Evolutionary conservation across 37 sponge, comb jelly and placozoan genomes (phyloP).

Genomic region (Petrosia ficiformis): DNA sequence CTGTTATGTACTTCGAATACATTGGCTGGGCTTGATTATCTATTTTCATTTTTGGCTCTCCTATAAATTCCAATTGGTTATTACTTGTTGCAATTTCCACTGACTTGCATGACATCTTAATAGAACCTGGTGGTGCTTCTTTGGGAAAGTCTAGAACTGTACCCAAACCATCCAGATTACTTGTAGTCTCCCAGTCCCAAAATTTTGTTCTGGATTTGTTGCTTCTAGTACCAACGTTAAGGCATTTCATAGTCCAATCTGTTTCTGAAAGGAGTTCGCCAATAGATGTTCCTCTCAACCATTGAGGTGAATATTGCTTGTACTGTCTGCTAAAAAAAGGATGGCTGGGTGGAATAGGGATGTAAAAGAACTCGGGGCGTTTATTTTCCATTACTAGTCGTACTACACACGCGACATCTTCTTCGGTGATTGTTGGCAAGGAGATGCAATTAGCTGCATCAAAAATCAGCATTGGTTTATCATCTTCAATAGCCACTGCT

Average conservation of each 20-base stretch:
- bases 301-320: constrained; percentile 29
- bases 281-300: constrained; percentile 21
- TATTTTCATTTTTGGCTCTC: constrained; percentile 44
- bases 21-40: background rate
- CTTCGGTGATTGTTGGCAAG: constrained; percentile 49
- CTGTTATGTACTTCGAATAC: constrained; percentile 33
- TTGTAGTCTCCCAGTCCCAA: constrained; percentile 14
- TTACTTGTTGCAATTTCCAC: constrained; percentile 12
- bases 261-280: constrained; percentile 45
- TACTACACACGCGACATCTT: constrained; percentile 20
- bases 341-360: constrained; percentile 10
- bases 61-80: constrained; percentile 21
- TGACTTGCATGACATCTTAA: constrained; percentile 23
- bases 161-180: constrained; percentile 36
- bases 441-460: constrained; percentile 13
- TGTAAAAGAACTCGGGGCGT: constrained; percentile 38
- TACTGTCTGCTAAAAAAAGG: constrained; percentile 43
- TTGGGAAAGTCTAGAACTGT: constrained; percentile 16
- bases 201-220: constrained; percentile 29
- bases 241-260: constrained; percentile 58
- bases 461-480: constrained; percentile 26
- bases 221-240: constrained; percentile 17
- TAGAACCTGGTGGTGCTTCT: constrained; percentile 11
- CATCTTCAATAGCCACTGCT: constrained; percentile 24
- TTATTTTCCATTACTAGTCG: constrained; percentile 10